A percentile compares a stretch with the other conserved stretches of the same genome.
These are phyloP conservation scores for Pipistrellus pipistrellus DNA, from an alignment of 2,797 vertebrate genomes.

Conservation along the genomic window DNA sequence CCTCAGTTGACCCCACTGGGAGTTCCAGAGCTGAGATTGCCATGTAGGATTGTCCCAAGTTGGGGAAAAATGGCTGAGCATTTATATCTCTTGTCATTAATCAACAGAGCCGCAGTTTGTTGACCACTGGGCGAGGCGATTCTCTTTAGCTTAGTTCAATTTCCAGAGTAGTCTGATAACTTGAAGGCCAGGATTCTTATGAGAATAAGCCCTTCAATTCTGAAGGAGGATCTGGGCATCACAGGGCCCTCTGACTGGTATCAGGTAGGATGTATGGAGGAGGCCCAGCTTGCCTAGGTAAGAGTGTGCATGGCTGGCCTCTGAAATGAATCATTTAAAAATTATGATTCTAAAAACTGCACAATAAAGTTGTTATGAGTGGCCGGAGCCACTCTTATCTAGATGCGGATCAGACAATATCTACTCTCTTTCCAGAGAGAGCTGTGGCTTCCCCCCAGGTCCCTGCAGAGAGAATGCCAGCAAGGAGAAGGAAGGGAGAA, in stretches of 20 bases:
- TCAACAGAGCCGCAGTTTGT: no score
- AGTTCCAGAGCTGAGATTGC: background rate
- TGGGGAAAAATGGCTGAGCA: background rate
- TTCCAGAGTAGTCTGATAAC: background rate
- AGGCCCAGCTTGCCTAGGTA: background rate
- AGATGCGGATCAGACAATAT: background rate
- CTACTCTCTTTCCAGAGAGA: background rate
- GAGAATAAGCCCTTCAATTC: background rate
- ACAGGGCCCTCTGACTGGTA: background rate
- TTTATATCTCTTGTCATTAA: background rate
- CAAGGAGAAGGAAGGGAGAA: background rate
- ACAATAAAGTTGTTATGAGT: background rate
- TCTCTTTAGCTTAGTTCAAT: background rate
- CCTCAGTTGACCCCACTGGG: background rate
- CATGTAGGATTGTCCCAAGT: background rate
- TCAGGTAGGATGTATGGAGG: background rate
- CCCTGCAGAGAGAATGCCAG: background rate
- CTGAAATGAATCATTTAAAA: slow-evolving; percentile 16
- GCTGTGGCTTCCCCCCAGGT: background rate
- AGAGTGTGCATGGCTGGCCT: background rate
- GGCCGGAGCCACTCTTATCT: background rate
- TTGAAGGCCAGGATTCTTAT: background rate
- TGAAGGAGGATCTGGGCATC: background rate
- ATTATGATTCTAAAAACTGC: background rate
- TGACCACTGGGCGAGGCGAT: background rate